These are phyloP conservation scores for Boloria euphrosyne DNA, from an alignment of 2,888 invertebrate genomes.

Conservation along the genomic window DNA sequence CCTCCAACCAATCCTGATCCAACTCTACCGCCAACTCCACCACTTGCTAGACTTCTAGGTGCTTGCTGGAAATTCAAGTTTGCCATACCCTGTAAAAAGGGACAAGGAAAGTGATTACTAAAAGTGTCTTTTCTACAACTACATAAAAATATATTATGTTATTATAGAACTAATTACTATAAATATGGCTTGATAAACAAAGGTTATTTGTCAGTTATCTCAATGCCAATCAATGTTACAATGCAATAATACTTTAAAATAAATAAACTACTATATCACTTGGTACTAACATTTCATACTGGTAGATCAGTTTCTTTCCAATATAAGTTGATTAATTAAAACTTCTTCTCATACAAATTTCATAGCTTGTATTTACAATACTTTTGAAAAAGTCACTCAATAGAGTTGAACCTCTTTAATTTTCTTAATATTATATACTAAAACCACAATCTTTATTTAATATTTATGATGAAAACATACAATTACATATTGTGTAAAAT, in stretches of 20 bases:
- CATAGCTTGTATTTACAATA: constrained; percentile 25
- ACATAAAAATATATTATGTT: constrained; percentile 10
- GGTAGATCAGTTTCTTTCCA: constrained; percentile 23
- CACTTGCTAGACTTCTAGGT: constrained; percentile 93
- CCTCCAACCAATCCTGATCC: constrained; percentile 89
- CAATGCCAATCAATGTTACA: constrained; percentile 15
- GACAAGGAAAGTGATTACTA: not conserved
- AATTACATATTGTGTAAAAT: not conserved
- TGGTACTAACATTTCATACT: constrained; percentile 37
- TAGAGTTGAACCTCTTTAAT: constrained; percentile 8
- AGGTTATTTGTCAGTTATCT: constrained; percentile 28
- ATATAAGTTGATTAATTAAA: constrained; percentile 26
- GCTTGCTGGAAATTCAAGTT: constrained; percentile 95
- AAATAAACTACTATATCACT: not conserved
- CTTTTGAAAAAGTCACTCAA: constrained; percentile 17
- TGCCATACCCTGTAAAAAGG: constrained; percentile 89
- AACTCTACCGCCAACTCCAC: constrained; percentile 78
- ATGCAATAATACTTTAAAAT: constrained; percentile 4
- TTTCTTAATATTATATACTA: constrained; percentile 15
- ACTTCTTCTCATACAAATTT: constrained; percentile 32
- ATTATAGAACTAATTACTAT: constrained; percentile 16
- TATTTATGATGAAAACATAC: not conserved
- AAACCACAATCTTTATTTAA: constrained; percentile 4
- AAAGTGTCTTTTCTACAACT: not conserved
- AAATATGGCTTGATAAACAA: constrained; percentile 28